These are phyloP conservation scores for Megaustenia siamemsis DNA, from an alignment of 2,888 invertebrate genomes.

Conservation along the genomic window DNA sequence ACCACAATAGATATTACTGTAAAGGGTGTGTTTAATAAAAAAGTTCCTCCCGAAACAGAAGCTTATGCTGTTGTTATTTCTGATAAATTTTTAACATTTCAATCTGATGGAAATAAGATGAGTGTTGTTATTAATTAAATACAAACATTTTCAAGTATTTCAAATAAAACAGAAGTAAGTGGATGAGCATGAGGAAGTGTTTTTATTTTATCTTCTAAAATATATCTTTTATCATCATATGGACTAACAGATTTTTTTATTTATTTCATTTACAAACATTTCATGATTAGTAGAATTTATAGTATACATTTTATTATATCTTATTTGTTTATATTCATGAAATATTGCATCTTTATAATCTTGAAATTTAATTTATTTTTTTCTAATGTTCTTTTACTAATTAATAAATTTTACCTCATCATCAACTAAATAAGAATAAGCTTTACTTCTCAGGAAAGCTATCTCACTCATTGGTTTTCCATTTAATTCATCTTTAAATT, in stretches of 20 bases:
- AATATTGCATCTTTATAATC: conserved; percentile 36
- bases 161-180: conserved; percentile 4
- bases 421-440: too few species aligned
- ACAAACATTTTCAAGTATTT: too few species aligned
- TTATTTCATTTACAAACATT: conserved; percentile 29
- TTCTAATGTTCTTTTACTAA: not conserved
- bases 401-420: too few species aligned
- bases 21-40: conserved; percentile 21
- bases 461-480: conserved; percentile 36
- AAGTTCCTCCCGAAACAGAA: conserved; percentile 10
- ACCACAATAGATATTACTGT: not conserved
- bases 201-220: conserved; percentile 34
- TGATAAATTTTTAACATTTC: conserved; percentile 15
- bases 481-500: conserved; percentile 48
- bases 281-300: conserved; percentile 29
- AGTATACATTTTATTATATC: conserved; percentile 7
- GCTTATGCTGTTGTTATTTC: conserved; percentile 35
- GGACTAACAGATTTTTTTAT: conserved; percentile 22
- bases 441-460: too few species aligned
- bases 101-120: conserved; percentile 31
- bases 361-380: conserved; percentile 25
- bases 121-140: not conserved
- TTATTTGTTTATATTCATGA: not conserved
- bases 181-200: conserved; percentile 5
- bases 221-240: conserved; percentile 31